Evolutionary conservation across 2,797 vertebrate species (phyloP).

Genomic region (Botia almorhae): DNA sequence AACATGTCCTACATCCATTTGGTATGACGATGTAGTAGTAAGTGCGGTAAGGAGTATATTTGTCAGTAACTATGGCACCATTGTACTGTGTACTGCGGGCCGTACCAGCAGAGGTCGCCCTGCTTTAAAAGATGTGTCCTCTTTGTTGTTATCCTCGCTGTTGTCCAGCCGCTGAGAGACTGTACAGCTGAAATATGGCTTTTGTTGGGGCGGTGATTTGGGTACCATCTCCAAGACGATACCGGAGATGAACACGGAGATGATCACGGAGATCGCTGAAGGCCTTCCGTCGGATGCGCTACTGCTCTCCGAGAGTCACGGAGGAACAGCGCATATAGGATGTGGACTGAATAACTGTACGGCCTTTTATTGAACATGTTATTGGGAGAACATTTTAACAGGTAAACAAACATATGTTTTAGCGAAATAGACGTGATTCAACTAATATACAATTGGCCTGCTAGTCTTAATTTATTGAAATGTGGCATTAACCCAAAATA

Average conservation of each 20-base stretch:
- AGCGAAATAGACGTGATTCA: not conserved
- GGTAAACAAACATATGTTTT: not conserved
- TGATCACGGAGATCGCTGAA: too few relatives aligned
- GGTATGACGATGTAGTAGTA: too few relatives aligned
- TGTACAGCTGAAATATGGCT: slow-evolving; percentile 45
- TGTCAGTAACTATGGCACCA: not conserved
- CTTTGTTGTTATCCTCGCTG: slow-evolving; percentile 36
- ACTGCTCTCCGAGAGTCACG: slow-evolving; percentile 12
- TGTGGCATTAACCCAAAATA: not conserved
- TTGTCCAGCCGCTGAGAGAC: slow-evolving; percentile 6
- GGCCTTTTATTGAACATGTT: slow-evolving; percentile 13
- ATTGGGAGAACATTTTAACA: not conserved
- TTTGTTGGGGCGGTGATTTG: slow-evolving; percentile 53
- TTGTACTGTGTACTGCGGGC: not conserved
- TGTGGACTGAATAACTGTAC: not conserved
- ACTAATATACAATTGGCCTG: not conserved
- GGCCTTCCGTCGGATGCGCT: not conserved
- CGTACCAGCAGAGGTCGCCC: slow-evolving; percentile 50
- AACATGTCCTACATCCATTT: too few relatives aligned
- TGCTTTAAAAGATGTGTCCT: not conserved
- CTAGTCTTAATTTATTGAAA: slow-evolving; percentile 13
- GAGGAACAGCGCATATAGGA: slow-evolving; percentile 13
- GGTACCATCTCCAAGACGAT: slow-evolving; percentile 55
- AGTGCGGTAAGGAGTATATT: not conserved
- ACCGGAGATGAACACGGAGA: slow-evolving; percentile 45